These are phyloP conservation scores for Ditylenchus weischeri DNA, from an alignment of 2,888 invertebrate genomes.

Conservation along the genomic window DNA sequence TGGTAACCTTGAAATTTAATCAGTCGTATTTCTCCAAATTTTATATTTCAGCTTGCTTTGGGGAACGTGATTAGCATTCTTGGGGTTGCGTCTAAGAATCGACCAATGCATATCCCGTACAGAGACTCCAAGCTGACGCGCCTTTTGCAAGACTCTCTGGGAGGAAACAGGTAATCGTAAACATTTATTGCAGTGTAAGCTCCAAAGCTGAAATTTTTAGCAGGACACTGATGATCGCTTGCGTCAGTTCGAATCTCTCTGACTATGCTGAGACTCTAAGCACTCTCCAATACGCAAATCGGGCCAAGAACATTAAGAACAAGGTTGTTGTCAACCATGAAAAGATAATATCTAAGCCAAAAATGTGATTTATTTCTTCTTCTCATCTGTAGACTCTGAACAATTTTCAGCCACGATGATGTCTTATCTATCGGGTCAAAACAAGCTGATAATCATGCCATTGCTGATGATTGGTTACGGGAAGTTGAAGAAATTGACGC, in stretches of 20 bases:
- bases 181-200: constrained; percentile 10
- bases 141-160: constrained; percentile 73
- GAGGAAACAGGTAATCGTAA: constrained; percentile 32
- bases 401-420: no score
- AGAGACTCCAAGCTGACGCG: constrained; percentile 93
- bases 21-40: no score
- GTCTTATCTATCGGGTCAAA: no score
- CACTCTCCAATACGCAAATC: constrained; percentile 92
- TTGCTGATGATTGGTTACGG: no score
- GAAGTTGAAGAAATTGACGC: no score
- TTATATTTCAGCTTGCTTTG: constrained; percentile 69
- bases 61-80: constrained; percentile 97
- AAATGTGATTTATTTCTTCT: no score
- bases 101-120: constrained; percentile 80
- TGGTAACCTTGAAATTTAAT: no score
- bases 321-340: constrained; percentile 61
- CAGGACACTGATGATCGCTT: constrained; percentile 96
- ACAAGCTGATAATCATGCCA: no score
- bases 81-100: constrained; percentile 68
- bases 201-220: no score
- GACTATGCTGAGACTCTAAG: constrained; percentile 98
- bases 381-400: no score
- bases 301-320: constrained; percentile 96
- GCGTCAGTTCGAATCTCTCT: constrained; percentile 91
- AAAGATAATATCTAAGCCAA: constrained; percentile 28